Conservation (phyloP, 2,888 invertebrate species). For the Hipparchia sbordonii region DNA sequence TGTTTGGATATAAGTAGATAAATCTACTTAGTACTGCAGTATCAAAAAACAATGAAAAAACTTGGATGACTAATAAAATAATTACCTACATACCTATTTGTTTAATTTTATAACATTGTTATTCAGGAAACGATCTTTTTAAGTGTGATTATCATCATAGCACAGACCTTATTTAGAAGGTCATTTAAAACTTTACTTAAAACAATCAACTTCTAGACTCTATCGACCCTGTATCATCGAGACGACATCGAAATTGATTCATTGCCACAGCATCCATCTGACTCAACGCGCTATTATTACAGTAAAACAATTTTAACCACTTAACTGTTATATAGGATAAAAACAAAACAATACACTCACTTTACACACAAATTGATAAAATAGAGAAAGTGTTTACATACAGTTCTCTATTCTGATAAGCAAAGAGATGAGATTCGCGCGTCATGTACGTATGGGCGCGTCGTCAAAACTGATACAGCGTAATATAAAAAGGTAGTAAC, state of each 20-base stretch:
- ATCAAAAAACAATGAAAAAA: too few species aligned
- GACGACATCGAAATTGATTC: neutral
- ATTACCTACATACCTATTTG: neutral
- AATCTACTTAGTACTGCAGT: too few species aligned
- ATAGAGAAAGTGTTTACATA: slow-evolving; percentile 17
- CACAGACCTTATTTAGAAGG: too few species aligned
- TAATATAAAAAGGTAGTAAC: neutral
- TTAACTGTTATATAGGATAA: neutral
- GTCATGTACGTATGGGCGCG: slow-evolving; percentile 25
- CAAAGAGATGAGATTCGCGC: slow-evolving; percentile 25
- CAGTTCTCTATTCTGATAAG: slow-evolving; percentile 16
- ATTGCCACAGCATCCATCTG: slow-evolving; percentile 10
- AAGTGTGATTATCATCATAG: neutral
- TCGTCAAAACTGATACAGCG: slow-evolving; percentile 19
- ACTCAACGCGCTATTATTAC: slow-evolving; percentile 13
- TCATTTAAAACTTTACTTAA: neutral
- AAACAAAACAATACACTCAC: slow-evolving; percentile 7
- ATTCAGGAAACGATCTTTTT: neutral
- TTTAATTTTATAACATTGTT: neutral
- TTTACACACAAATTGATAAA: slow-evolving; percentile 5
- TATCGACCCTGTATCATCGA: neutral
- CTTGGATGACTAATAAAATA: neutral
- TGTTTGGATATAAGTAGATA: too few species aligned
- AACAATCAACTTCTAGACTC: neutral
- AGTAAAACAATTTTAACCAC: slow-evolving; percentile 1